Evolutionary conservation across 2,888 invertebrate genomes (phyloP), one percentile per base, ranked within the genome.

Genomic region (Podotricha telesiphe): DNA sequence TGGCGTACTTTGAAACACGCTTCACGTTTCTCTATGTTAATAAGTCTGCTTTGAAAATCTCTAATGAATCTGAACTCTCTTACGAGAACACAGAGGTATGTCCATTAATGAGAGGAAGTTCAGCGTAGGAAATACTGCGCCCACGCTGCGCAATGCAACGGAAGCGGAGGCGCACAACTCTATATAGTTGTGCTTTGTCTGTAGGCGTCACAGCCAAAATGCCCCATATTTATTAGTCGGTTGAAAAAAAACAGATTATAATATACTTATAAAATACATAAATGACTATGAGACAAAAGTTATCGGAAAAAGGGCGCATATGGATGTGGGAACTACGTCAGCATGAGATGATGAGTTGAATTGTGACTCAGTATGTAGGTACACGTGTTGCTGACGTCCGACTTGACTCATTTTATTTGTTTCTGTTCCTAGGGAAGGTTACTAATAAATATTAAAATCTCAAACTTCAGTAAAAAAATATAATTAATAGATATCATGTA

Each of bases 321-420:
- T 51, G 56, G 73, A 70, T 73, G 76, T 74, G 76, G 75, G 75
- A 65, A 65, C 73, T 81, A 84, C 86, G 86, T 87, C 87, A 87
- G 79, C 74, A 78, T 80, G 78, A 82, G 82, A 86, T 82, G 84
- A 81, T 81, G 83, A 55, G 55, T 13, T 86, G 87, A 82, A 83
- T 80, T 81, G 83, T 86, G 87, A 88, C 78, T 88, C 88, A 86
- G 79, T 77, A 77, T 10, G 55, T 55, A 42, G 79, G 75, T 81
- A 85, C 88, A 86, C 86, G 88, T 85, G 86, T 82, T 78, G 79
- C 77, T 91, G 88, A 91, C 91, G 91, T 89, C 79, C 86, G 80
- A 86, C 85, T 86, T 90, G 87, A 89, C 85, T 90, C 90, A 89
- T 84, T 83, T 80, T 74, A 74, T 78, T 78, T 71, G 70, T 76